phyloP scores from a whole-genome alignment of 2,888 invertebrate genomes.

The Ariolimax columbianus region DNA sequence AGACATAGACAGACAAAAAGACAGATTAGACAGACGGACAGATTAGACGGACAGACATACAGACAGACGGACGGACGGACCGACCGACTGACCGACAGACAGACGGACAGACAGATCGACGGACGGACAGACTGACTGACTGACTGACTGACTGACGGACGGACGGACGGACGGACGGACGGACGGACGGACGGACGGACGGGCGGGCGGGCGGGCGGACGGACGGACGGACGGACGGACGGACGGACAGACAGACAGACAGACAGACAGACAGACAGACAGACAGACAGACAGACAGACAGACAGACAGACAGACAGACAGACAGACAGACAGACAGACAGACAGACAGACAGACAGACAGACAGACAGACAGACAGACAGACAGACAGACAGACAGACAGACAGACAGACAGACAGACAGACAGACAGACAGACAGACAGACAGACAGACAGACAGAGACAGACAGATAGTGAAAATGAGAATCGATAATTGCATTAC shows the following conservation, averaged over 20 bases:
- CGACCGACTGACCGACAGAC: not conserved
- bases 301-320: conserved; percentile 35
- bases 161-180: not conserved
- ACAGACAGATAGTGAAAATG: not conserved
- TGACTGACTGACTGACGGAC: not conserved
- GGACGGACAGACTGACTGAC: not conserved
- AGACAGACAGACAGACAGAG: conserved; percentile 26
- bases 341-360: conserved; percentile 52
- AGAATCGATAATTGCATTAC: no score
- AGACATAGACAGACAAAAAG: no score
- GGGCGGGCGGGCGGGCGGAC: not conserved
- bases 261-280: conserved; percentile 28
- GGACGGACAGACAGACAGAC: conserved; percentile 36
- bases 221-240: not conserved
- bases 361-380: conserved; percentile 52
- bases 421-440: conserved; percentile 45
- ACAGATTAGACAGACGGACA: not conserved
- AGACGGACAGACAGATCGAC: no score
- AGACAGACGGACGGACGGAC: conserved; percentile 29
- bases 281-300: conserved; percentile 37
- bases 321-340: conserved; percentile 50
- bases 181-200: not conserved
- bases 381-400: conserved; percentile 48
- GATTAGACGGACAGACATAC: not conserved
- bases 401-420: conserved; percentile 49